Conservation (phyloP, 2,113 vertebrate species). For the Gobius niger region DNA sequence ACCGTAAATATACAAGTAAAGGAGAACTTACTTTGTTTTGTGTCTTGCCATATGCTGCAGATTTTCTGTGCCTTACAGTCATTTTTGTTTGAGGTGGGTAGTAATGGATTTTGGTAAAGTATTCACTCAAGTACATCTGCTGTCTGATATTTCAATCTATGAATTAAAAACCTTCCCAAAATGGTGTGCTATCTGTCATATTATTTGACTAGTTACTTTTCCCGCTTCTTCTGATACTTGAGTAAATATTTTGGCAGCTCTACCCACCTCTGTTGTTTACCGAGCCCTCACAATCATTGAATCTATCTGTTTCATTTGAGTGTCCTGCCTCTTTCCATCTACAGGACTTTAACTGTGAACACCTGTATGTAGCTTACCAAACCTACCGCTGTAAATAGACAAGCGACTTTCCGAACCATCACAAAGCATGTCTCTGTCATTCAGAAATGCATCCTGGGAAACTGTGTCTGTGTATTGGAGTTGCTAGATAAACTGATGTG, state of each 20-base stretch:
- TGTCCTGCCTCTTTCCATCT: not conserved
- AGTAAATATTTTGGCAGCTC: too few species aligned
- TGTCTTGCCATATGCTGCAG: constrained; percentile 36
- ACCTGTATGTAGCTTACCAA: constrained; percentile 35
- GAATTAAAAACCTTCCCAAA: too few species aligned
- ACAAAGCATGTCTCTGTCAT: constrained; percentile 32
- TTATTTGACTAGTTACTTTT: too few species aligned
- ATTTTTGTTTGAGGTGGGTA: too few species aligned
- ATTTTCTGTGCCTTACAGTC: constrained; percentile 64
- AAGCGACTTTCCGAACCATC: constrained; percentile 2
- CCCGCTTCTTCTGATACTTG: too few species aligned
- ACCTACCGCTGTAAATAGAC: constrained; percentile 38
- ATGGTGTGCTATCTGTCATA: too few species aligned
- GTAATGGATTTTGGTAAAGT: too few species aligned
- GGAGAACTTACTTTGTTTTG: not conserved
- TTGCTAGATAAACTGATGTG: constrained; percentile 25
- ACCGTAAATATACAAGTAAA: not conserved
- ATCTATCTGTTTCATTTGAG: too few species aligned
- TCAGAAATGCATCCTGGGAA: constrained; percentile 29
- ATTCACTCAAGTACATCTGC: too few species aligned
- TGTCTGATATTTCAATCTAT: too few species aligned
- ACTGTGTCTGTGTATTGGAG: constrained; percentile 32
- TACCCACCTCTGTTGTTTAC: too few species aligned
- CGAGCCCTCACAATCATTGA: too few species aligned
- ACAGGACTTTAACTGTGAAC: constrained; percentile 25